Percentiles rank a stretch among this genome's conserved stretches.
Evolutionary conservation across 2,888 invertebrate genomes (phyloP).

Genomic region (Caenorhabditis sp.): DNA sequence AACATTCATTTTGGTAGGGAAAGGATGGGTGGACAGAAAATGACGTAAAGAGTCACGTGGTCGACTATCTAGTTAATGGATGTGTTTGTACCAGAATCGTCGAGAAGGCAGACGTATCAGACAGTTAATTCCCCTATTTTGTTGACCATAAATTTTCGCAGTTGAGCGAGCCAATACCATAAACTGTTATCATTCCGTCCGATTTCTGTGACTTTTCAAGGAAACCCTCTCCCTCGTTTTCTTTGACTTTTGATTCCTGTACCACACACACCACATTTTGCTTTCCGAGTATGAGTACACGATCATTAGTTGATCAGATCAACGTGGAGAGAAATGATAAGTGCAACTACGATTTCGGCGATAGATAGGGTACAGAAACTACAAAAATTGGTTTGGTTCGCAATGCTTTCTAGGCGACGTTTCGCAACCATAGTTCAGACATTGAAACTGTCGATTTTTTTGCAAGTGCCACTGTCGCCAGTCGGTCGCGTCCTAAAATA

Average conservation of each 20-base stretch:
- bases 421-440: no score
- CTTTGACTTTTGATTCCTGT: background rate
- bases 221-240: background rate
- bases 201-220: background rate
- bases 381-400: background rate
- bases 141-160: background rate
- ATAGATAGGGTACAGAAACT: background rate
- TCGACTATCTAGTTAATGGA: constrained; percentile 22
- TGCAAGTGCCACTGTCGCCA: no score
- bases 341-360: no score
- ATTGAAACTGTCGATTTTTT: no score
- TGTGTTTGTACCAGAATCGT: constrained; percentile 38
- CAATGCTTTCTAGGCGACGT: no score
- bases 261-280: background rate
- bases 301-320: constrained; percentile 1
- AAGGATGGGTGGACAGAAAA: background rate
- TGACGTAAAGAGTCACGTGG: constrained; percentile 22
- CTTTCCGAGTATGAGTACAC: background rate
- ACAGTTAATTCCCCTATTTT: constrained; percentile 6
- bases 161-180: no score
- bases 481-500: constrained; percentile 30
- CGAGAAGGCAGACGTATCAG: constrained; percentile 13
- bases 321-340: background rate
- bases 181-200: no score
- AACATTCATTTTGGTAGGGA: background rate